A percentile compares a stretch with the other conserved stretches of the same genome.
Conservation (phyloP, 2,113 vertebrate genomes). For the Mastomys natalensis region DNA sequence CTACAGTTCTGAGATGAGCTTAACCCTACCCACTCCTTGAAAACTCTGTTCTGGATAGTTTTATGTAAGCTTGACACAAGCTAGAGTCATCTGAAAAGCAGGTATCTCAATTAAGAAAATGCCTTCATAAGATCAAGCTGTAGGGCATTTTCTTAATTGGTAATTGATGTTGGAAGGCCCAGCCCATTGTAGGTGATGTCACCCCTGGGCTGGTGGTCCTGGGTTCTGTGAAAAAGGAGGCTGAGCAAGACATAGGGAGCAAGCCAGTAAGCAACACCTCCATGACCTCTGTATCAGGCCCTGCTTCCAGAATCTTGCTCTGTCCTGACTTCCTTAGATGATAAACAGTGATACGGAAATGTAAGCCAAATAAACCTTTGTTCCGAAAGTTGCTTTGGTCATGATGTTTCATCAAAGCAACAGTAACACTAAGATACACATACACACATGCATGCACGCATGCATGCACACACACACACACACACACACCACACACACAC, state of each 20-base stretch:
- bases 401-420: not conserved
- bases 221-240: not conserved
- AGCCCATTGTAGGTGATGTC: not conserved
- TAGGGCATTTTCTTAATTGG: not conserved
- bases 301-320: not conserved
- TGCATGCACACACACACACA: no score
- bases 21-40: not conserved
- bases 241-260: not conserved
- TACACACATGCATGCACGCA: no score
- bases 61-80: not conserved
- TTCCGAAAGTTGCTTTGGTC: not conserved
- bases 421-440: not conserved
- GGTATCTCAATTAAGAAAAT: not conserved
- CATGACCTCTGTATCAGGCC: not conserved
- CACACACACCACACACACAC: not conserved
- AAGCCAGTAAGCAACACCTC: not conserved
- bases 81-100: not conserved
- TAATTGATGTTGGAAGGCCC: not conserved
- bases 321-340: not conserved
- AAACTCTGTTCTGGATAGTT: not conserved
- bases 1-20: not conserved
- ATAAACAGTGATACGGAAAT: not conserved
- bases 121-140: not conserved
- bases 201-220: no score
- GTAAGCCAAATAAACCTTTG: not conserved